Base-by-base conservation (phyloP, 1,140 invertebrate species). In the Nilaparvata lugens region DNA sequence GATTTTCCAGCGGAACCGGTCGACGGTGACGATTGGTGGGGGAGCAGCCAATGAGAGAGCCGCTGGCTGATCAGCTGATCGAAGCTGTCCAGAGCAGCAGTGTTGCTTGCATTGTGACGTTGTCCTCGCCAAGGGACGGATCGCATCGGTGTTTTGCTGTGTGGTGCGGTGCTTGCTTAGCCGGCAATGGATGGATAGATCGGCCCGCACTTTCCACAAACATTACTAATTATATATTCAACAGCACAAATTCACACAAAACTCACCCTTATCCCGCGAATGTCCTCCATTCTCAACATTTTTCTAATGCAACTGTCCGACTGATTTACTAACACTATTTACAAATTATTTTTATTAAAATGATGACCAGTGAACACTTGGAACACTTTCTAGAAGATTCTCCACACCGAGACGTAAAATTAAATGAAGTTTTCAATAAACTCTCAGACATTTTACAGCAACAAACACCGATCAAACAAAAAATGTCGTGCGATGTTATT, bases 401-500 rank as follows among this genome's bases (percentile, higher is more conserved):
- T 18, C 54, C 63, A 14, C 63, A 64, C 45, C 53, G 63, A 18
- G 66, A 67, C 38, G 56, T 64, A 28, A 67, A 61, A 60, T 51
- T 67, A 45, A 62, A 66, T 52, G 65, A 62, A 54, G 66, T 67
- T 14, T 66, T 67, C 38, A 67, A 66, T 52, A 67, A 67, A 61
- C 62, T 67, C 21, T 61, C 66, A 0, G 63, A 67, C 40, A 64
- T 67, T 52, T 64, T 59, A 28, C 65, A 67, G 55, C 62, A 66
- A 53, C 65, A 66, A 56, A 60, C 59, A n/a, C 56, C 60, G 25
- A 40, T 31, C n/a, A 64, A 60, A 60, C 65, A 62, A 42, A 66
- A 66, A 55, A 62, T 66, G 60, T 64, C 65, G 21, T 59, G 63
- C 19, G 65, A 66, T n/a, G 65, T 66, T n/a, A 66, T 66, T 4